phyloP scores from a whole-genome alignment of 2,797 vertebrate genomes.

The Acrocephalus scirpaceus region DNA sequence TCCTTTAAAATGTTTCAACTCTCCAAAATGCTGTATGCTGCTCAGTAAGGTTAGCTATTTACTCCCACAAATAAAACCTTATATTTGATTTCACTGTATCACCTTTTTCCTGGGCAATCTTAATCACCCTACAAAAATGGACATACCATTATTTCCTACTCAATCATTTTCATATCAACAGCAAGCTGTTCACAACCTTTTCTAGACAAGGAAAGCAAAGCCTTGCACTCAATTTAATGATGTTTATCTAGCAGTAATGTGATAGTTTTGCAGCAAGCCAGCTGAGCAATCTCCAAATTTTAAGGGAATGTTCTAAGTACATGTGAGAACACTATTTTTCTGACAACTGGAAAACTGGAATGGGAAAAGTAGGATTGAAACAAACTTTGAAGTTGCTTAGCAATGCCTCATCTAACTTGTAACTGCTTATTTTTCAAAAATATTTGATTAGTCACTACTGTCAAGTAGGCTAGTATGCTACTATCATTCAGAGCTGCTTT shows the following conservation, averaged over 20 bases:
- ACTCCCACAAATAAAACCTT: background rate
- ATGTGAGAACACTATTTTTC: background rate
- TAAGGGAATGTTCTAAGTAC: background rate
- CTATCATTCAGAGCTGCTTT: background rate
- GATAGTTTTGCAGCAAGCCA: constrained; percentile 1
- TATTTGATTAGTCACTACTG: background rate
- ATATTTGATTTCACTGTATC: background rate
- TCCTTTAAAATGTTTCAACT: background rate
- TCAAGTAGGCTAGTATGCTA: background rate
- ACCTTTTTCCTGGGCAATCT: background rate
- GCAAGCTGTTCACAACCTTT: background rate
- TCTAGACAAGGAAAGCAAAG: background rate
- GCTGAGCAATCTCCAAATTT: background rate
- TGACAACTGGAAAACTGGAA: background rate
- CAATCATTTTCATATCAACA: background rate
- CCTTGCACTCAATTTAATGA: background rate
- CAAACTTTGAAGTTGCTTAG: background rate
- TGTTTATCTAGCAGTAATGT: background rate
- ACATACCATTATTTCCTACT: background rate
- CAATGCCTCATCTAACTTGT: background rate
- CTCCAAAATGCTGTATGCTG: background rate
- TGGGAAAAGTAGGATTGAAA: background rate
- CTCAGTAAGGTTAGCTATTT: background rate
- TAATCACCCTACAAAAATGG: background rate
- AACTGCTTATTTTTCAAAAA: background rate